Evolutionary conservation across 2,113 vertebrate genomes (phyloP).

Genomic region (Cololabis saira): DNA sequence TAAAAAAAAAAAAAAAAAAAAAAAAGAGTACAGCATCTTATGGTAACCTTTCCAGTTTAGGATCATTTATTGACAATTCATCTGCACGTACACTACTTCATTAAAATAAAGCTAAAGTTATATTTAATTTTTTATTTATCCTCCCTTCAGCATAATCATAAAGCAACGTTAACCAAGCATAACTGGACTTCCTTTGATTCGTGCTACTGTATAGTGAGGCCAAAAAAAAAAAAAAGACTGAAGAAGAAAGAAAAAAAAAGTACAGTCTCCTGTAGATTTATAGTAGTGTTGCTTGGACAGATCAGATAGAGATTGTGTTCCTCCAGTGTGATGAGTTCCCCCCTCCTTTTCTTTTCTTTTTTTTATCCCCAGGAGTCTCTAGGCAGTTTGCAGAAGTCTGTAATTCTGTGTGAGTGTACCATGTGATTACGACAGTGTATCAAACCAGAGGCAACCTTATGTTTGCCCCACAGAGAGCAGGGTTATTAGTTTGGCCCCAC

Average conservation of each 20-base stretch:
- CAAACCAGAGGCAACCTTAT: constrained; percentile 35
- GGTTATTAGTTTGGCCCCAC: constrained; percentile 61
- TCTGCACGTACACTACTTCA: too few species aligned
- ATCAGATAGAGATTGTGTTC: constrained; percentile 10
- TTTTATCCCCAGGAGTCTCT: not conserved
- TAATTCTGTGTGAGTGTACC: constrained; percentile 31
- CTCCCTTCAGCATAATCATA: too few species aligned
- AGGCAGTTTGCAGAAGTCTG: constrained; percentile 10
- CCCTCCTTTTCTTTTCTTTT: not conserved
- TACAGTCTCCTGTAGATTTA: not conserved
- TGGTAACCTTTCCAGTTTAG: too few species aligned
- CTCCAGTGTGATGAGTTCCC: constrained; percentile 11
- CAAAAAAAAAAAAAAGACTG: not conserved
- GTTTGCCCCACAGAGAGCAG: constrained; percentile 37
- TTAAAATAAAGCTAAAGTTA: too few species aligned
- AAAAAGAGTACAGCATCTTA: too few species aligned
- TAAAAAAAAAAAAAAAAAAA: too few species aligned
- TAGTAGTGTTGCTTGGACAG: not conserved
- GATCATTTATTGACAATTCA: too few species aligned
- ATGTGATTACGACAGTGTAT: constrained; percentile 48
- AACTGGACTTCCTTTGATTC: too few species aligned
- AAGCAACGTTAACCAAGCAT: too few species aligned
- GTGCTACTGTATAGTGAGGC: too few species aligned
- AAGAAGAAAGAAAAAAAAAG: not conserved
- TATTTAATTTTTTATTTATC: too few species aligned